phyloP scores from a whole-genome alignment of 1,140 invertebrate species.

The Cydia strobilella region DNA sequence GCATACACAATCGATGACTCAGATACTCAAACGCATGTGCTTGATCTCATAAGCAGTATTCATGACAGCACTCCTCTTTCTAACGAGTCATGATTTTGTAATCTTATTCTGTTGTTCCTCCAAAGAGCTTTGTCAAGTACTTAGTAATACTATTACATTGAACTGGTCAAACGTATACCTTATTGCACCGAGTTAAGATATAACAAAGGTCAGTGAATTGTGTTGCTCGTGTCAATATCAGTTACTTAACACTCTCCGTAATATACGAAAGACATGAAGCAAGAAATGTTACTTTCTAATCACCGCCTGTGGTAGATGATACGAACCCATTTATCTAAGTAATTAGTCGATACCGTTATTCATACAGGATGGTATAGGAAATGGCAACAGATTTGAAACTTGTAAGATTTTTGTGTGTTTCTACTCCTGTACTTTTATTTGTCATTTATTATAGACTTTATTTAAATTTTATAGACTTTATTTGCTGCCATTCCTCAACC shows the following conservation, averaged over 20 bases:
- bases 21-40: neutral
- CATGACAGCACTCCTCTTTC: conserved; percentile 1
- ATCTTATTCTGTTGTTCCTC: neutral
- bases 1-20: neutral
- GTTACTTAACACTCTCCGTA: conserved; percentile 30
- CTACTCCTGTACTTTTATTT: too few species aligned
- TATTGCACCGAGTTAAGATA: too few species aligned
- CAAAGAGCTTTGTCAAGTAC: conserved; percentile 1
- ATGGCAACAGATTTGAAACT: neutral
- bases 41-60: neutral
- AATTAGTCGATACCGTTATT: conserved; percentile 30
- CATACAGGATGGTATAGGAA: neutral
- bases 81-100: conserved; percentile 5
- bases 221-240: conserved; percentile 8
- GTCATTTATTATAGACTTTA: too few species aligned
- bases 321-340: conserved; percentile 24
- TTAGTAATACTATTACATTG: neutral
- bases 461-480: too few species aligned
- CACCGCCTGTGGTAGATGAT: conserved; percentile 3
- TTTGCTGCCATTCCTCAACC: too few species aligned
- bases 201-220: too few species aligned
- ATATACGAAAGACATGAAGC: conserved; percentile 16
- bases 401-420: too few species aligned
- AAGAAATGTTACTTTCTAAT: conserved; percentile 31
- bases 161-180: neutral